Conservation (phyloP, 2,113 vertebrate species). For the Garra rufa region DNA sequence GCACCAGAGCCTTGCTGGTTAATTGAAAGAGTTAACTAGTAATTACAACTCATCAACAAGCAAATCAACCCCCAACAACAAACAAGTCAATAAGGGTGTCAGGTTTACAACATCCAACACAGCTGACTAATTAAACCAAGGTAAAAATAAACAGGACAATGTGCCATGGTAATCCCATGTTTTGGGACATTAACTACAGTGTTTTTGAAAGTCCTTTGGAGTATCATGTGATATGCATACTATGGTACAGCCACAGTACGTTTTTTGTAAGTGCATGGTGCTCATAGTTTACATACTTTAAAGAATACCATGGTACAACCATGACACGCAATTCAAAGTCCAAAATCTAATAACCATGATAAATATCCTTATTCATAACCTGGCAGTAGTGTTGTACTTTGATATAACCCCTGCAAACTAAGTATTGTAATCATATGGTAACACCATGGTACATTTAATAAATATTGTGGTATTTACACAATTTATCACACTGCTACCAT, state of each 20-base stretch:
- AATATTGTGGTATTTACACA: neutral
- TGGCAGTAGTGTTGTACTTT: neutral
- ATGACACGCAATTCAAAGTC: no score
- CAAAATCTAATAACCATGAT: neutral
- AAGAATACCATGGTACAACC: neutral
- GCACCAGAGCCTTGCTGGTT: neutral
- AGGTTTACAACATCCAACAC: neutral
- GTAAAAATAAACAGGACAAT: neutral
- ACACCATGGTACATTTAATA: neutral
- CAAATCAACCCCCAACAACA: neutral
- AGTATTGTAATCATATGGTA: neutral
- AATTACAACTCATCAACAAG: constrained; percentile 3
- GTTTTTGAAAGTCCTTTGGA: neutral
- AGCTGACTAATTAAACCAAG: neutral
- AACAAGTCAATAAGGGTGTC: neutral
- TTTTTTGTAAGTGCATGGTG: neutral
- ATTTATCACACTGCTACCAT: no score
- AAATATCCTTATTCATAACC: neutral
- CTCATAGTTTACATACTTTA: neutral
- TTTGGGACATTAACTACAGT: neutral
- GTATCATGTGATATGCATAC: neutral
- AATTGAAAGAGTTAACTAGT: neutral
- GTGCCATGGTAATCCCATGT: neutral
- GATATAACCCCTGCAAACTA: neutral
- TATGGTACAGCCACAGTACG: neutral